Evolutionary conservation across 2,888 invertebrate genomes (phyloP).

Genomic region (Halocaridina rubra): DNA sequence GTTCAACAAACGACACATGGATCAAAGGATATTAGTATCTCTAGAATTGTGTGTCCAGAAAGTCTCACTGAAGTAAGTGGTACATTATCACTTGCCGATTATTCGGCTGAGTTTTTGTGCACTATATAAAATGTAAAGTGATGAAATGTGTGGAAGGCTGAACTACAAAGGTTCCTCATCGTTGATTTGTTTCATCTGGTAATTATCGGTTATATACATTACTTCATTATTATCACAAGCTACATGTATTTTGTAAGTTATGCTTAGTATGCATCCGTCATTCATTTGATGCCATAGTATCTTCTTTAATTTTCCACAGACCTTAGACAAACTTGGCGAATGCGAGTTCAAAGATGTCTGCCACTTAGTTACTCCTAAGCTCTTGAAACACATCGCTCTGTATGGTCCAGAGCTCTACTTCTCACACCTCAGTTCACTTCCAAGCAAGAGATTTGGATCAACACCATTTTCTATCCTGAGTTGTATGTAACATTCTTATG

Average conservation of each 20-base stretch:
- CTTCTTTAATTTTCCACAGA: constrained; percentile 6
- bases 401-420: constrained; percentile 15
- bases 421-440: not conserved
- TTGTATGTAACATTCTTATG: not conserved
- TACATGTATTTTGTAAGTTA: too few species aligned
- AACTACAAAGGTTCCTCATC: too few species aligned
- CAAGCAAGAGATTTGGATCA: too few species aligned
- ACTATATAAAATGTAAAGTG: too few species aligned
- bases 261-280: too few species aligned
- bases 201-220: too few species aligned
- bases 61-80: constrained; percentile 26
- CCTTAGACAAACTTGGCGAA: constrained; percentile 4
- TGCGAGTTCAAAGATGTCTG: constrained; percentile 7
- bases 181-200: too few species aligned
- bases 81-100: too few species aligned
- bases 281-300: too few species aligned
- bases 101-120: too few species aligned
- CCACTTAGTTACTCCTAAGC: constrained; percentile 11
- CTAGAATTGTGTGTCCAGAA: constrained; percentile 9
- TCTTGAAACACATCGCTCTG: constrained; percentile 22
- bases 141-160: too few species aligned
- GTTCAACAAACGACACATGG: not conserved
- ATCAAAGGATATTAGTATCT: not conserved
- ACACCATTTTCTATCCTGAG: not conserved
- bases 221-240: too few species aligned